Conservation (phyloP, 2,797 vertebrate species). For the Anguilla pacifica region DNA sequence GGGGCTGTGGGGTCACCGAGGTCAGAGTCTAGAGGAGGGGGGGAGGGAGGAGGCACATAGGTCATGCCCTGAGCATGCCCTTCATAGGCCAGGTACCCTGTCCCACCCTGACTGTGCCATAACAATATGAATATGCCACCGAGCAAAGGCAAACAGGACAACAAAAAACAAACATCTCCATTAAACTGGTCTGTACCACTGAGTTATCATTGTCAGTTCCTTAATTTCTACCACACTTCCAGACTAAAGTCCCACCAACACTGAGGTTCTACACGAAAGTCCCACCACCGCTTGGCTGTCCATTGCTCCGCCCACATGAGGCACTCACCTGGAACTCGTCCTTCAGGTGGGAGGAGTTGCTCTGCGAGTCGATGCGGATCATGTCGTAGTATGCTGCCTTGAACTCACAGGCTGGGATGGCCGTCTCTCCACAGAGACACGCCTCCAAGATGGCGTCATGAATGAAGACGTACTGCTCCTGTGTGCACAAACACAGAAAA, state of each 20-base stretch:
- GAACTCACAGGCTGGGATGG: constrained; percentile 96
- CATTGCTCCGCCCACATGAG: background rate
- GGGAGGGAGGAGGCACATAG: background rate
- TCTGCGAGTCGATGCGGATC: constrained; percentile 99
- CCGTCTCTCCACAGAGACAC: constrained; percentile 98
- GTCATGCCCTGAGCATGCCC: background rate
- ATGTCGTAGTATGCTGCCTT: constrained; percentile 98
- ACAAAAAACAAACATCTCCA: no score
- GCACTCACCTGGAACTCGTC: constrained; percentile 96
- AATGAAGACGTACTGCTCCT: constrained; percentile 99
- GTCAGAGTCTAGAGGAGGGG: constrained; percentile 84
- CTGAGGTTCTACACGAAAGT: no score
- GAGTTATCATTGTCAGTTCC: no score
- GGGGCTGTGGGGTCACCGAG: constrained; percentile 96
- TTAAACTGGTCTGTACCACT: no score
- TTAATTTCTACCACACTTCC: no score
- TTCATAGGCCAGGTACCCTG: background rate
- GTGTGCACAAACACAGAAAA: constrained; percentile 27
- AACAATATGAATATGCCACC: no score
- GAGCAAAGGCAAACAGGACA: no score
- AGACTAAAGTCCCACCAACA: no score
- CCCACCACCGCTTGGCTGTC: background rate
- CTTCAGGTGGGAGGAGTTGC: constrained; percentile 98
- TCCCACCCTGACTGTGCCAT: background rate
- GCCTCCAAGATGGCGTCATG: constrained; percentile 98